Evolutionary conservation across 2,888 invertebrate species (phyloP).

Genomic region (Chouioia cunea): DNA sequence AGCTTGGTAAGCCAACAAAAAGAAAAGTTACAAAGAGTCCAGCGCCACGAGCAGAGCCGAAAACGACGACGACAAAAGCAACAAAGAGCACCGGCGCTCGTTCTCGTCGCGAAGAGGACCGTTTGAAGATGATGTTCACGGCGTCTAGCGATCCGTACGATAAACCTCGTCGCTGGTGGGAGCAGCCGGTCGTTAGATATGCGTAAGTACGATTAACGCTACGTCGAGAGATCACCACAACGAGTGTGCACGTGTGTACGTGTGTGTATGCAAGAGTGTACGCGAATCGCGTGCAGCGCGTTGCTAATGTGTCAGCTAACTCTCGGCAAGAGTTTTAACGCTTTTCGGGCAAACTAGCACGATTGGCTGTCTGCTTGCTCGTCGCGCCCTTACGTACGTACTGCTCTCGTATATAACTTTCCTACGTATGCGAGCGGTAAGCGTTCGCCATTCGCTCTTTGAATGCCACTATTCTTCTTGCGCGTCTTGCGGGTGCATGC

Average conservation of each 20-base stretch:
- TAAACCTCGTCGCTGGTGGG: conserved; percentile 50
- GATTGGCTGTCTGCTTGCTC: background rate
- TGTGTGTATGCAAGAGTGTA: background rate
- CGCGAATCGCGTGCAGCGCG: conserved; percentile 25
- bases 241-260: background rate
- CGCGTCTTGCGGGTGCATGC: too few species aligned
- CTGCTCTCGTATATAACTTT: too few species aligned
- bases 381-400: background rate
- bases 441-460: too few species aligned
- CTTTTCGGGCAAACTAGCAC: conserved; percentile 4
- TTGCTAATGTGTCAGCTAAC: conserved; percentile 20
- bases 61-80: background rate
- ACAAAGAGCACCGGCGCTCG: background rate
- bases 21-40: background rate
- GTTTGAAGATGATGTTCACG: conserved; percentile 35
- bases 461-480: too few species aligned
- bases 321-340: conserved; percentile 16
- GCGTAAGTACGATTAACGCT: conserved; percentile 48
- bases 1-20: background rate
- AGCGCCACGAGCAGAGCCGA: background rate
- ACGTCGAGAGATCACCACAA: background rate
- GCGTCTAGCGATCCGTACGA: conserved; percentile 50
- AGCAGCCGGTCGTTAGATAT: conserved; percentile 50
- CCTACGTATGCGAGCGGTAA: too few species aligned
- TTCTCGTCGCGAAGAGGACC: background rate